Evolutionary conservation across 2,113 vertebrate species (phyloP).

Genomic region (Serilophus lunatus): DNA sequence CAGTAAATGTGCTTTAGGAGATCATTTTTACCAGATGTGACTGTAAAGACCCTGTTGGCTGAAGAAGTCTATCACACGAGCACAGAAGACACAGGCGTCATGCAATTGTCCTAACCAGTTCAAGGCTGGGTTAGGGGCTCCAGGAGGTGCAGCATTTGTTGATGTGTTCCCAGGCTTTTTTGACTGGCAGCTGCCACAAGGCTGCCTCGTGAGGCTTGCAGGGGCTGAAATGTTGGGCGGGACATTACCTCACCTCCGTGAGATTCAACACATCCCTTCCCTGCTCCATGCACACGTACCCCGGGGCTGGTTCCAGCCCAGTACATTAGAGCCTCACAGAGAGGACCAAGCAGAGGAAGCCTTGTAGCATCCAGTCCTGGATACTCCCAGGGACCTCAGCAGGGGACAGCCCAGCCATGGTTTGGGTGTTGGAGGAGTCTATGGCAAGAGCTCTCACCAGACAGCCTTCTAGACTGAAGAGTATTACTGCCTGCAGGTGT

Average conservation of each 20-base stretch:
- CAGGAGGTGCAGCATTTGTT: too few species aligned
- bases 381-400: not conserved
- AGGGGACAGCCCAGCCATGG: accelerated
- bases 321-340: too few species aligned
- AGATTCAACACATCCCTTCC: too few species aligned
- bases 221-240: too few species aligned
- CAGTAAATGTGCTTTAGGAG: not conserved
- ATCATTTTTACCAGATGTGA: not conserved
- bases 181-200: too few species aligned
- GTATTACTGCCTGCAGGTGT: not conserved
- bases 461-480: not conserved
- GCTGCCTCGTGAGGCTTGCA: too few species aligned
- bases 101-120: not conserved
- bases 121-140: too few species aligned
- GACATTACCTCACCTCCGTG: too few species aligned
- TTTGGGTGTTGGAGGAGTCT: not conserved
- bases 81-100: not conserved
- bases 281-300: too few species aligned
- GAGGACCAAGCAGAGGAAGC: not conserved
- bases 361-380: not conserved
- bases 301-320: too few species aligned
- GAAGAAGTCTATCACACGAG: not conserved
- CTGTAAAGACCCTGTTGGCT: not conserved
- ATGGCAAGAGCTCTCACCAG: not conserved
- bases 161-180: too few species aligned